Evolutionary conservation across 2,888 invertebrate species (phyloP).

Genomic region (Sesamia inferens): DNA sequence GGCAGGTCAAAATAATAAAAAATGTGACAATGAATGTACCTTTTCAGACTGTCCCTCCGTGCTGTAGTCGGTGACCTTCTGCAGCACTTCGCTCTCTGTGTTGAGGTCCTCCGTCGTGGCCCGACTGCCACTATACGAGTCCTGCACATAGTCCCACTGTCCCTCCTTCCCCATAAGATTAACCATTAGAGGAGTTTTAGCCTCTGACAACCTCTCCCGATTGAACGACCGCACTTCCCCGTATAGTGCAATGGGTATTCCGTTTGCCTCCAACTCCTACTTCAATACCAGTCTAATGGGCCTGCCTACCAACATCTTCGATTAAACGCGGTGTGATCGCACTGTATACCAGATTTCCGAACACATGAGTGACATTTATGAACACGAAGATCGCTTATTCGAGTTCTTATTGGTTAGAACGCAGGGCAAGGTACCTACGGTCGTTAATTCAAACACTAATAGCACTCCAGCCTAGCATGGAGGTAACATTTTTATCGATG

Average conservation of each 20-base stretch:
- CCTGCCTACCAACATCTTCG: neutral
- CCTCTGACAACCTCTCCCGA: neutral
- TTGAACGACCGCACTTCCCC: neutral
- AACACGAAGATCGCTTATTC: neutral
- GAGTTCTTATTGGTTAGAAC: neutral
- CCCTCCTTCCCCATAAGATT: slow-evolving; percentile 26
- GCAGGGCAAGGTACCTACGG: neutral
- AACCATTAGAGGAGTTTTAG: neutral
- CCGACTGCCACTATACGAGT: slow-evolving; percentile 44
- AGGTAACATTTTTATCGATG: neutral
- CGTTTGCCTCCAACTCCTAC: neutral
- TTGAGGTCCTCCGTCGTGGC: slow-evolving; percentile 63
- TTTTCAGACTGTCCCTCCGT: slow-evolving; percentile 70
- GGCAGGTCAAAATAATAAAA: neutral
- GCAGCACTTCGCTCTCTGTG: slow-evolving; percentile 82
- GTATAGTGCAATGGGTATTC: neutral
- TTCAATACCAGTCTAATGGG: neutral
- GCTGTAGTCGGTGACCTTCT: slow-evolving; percentile 83
- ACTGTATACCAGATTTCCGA: neutral
- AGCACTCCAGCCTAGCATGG: neutral
- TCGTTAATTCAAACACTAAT: neutral
- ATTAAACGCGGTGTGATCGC: neutral
- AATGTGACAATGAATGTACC: slow-evolving; percentile 60
- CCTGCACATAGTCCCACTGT: slow-evolving; percentile 60
- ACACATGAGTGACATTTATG: neutral